These are phyloP conservation scores for Drosophila sp. DNA, from an alignment of 1,140 invertebrate species.

Conservation along the genomic window DNA sequence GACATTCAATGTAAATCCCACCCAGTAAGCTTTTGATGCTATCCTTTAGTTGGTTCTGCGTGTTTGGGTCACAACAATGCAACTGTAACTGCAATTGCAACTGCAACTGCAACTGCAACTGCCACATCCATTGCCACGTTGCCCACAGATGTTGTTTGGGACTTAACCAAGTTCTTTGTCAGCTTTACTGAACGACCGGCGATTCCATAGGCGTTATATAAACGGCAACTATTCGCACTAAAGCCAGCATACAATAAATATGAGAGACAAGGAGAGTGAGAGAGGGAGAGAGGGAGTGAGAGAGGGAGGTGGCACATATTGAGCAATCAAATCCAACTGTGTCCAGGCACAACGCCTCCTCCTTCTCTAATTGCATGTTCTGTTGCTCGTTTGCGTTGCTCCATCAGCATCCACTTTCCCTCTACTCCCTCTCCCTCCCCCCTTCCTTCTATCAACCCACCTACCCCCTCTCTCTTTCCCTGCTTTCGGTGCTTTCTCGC, in stretches of 20 bases:
- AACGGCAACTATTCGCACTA: conserved; percentile 69
- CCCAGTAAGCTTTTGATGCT: neutral
- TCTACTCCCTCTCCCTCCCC: neutral
- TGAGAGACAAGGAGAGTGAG: neutral
- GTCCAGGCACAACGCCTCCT: conserved; percentile 41
- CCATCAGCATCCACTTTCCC: conserved; percentile 57
- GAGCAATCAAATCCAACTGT: conserved; percentile 81
- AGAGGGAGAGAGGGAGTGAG: neutral
- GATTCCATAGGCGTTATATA: conserved; percentile 59
- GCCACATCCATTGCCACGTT: conserved; percentile 21
- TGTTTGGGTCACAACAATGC: conserved; percentile 36
- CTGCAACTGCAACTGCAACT: conserved; percentile 29
- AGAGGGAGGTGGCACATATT: conserved; percentile 66
- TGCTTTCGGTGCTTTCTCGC: conserved; percentile 18
- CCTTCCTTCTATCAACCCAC: no score
- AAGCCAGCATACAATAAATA: conserved; percentile 73
- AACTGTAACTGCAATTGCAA: conserved; percentile 24
- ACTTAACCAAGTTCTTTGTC: conserved; percentile 77
- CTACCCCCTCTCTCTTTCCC: neutral
- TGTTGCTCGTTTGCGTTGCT: conserved; percentile 79
- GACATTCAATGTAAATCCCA: conserved; percentile 34
- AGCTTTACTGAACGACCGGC: conserved; percentile 51
- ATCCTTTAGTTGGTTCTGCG: conserved; percentile 18
- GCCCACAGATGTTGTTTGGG: conserved; percentile 42
- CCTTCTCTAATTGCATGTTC: conserved; percentile 74